Evolutionary conservation across 2,797 vertebrate species (phyloP).

Genomic region (Luscinia megarhynchos): DNA sequence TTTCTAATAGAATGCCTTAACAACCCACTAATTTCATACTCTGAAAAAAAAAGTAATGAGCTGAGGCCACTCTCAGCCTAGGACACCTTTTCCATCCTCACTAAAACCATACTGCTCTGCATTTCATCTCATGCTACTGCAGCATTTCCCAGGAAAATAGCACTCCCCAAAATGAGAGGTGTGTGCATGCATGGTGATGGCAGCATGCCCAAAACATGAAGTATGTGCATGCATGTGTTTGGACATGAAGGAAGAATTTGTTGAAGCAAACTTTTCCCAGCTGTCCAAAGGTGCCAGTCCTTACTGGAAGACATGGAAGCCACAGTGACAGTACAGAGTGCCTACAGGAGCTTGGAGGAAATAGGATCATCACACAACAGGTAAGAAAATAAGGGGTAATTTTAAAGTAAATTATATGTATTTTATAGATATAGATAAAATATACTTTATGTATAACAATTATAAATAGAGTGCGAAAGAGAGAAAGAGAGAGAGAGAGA

Average conservation of each 20-base stretch:
- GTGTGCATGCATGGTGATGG: no score
- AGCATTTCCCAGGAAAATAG: neutral
- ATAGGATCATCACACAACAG: neutral
- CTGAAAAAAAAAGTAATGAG: neutral
- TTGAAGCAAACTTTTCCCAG: neutral
- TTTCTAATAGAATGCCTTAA: neutral
- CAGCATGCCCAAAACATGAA: neutral
- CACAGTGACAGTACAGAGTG: neutral
- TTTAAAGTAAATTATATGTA: neutral
- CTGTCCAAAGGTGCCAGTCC: neutral
- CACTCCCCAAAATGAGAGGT: neutral
- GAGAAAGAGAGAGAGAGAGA: no score
- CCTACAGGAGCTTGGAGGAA: neutral
- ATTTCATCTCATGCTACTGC: neutral
- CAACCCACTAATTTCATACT: neutral
- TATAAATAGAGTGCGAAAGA: neutral
- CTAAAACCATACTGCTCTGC: rapidly evolving
- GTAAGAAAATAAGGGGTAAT: neutral
- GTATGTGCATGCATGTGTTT: rapidly evolving
- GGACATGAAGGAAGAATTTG: neutral
- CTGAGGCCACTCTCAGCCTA: neutral
- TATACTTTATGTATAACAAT: neutral
- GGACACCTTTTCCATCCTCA: neutral
- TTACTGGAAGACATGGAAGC: neutral
- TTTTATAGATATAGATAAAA: neutral